Evolutionary conservation across 2,888 invertebrate species (phyloP), one percentile per base, ranked within the genome.

Genomic region (Zootermopsis nevadensis): DNA sequence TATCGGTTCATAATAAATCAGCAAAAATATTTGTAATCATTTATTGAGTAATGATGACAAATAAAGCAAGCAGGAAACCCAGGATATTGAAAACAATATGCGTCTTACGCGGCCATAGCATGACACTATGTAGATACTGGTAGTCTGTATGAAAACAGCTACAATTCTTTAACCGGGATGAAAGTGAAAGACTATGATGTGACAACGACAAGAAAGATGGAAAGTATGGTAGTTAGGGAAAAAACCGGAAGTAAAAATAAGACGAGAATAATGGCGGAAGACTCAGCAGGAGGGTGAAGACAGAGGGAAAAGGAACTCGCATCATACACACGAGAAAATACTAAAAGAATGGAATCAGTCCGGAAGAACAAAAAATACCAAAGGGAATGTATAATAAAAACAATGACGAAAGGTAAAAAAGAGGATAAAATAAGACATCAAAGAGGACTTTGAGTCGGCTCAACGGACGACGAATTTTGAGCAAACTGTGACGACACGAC

Each of bases 231-330:
- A 30, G 27, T n/a, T 12, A 69, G 69, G 69, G 69, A 30, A 22
- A 33, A 12, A 33, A 69, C 31, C 69, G 69, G 69, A 69, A 69
- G 69, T 69, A 69, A 69, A 69, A 69, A 69, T 31, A 33, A 69
- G 69, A 69, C 69, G 24, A 22, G 69, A 69, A 69, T 69, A 69
- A 69, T 33, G 69, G 69, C 33, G 33, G 69, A 31, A 69, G 33
- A 33, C 69, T 33, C 69, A 33, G 69, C 69, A 69, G 69, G 69
- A 66, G 69, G 69, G 30, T 69, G 67, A 38, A 38, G 38, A 10
- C 4, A 27, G 27, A 19, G 33, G 12, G 69, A 33, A 19, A 6
- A 15, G 60, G 60, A 60, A 60, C 60, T 60, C 60, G n/a, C 69
- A 69, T 33, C 69, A 30, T 22, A 69, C 69, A 69, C 69, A 33